Evolutionary conservation across 2,113 vertebrate species (phyloP).

Genomic region (Setophaga coronata): DNA sequence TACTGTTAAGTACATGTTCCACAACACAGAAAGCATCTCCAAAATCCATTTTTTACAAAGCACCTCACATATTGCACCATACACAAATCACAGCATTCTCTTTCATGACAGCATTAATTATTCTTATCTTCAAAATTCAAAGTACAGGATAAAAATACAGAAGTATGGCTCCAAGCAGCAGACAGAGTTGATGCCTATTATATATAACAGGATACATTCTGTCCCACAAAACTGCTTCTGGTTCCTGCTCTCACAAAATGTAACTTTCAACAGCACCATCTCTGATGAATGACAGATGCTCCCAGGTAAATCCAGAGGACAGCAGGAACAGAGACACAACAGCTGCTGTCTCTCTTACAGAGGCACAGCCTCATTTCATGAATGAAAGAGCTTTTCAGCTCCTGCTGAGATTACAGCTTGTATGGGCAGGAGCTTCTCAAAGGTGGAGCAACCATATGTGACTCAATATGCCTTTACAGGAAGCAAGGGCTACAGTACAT

Average conservation of each 20-base stretch:
- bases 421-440: not conserved
- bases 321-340: not conserved
- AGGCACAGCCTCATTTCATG: not conserved
- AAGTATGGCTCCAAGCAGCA: not conserved
- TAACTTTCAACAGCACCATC: not conserved
- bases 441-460: not conserved
- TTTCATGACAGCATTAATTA: not conserved
- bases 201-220: not conserved
- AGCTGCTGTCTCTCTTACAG: slow-evolving; percentile 4
- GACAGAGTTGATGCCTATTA: not conserved
- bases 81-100: not conserved
- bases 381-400: slow-evolving; percentile 5
- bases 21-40: not conserved
- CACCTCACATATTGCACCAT: not conserved
- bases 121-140: not conserved
- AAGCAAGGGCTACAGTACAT: not conserved
- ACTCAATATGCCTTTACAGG: not conserved
- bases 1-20: not conserved
- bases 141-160: not conserved
- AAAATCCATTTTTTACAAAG: not conserved
- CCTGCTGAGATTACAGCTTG: slow-evolving; percentile 18
- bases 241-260: not conserved
- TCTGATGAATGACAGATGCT: not conserved
- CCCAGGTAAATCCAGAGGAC: not conserved
- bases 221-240: not conserved